Conservation (phyloP, 2,113 vertebrate genomes). For the Tonatia bakeri region DNA sequence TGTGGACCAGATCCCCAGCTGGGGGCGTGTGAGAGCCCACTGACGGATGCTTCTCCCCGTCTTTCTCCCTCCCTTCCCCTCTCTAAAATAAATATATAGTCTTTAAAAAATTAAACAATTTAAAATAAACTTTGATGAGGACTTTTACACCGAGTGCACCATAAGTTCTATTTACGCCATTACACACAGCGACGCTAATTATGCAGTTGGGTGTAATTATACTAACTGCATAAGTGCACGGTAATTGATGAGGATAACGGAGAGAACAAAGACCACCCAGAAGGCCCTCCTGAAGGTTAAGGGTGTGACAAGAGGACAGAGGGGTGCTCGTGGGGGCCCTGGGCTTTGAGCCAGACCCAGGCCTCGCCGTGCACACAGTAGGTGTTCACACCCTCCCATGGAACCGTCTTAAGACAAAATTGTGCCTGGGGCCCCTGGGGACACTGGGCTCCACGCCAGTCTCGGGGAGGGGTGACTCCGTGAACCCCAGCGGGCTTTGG, state of each 20-base stretch:
- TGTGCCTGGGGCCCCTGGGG: too few species aligned
- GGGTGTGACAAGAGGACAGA: not conserved
- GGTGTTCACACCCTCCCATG: accelerated
- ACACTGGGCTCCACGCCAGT: not conserved
- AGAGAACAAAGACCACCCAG: slow-evolving; percentile 75
- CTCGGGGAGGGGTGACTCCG: accelerated
- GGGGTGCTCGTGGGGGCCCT: accelerated
- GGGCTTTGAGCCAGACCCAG: accelerated
- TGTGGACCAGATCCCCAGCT: too few species aligned
- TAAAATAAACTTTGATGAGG: slow-evolving; percentile 46
- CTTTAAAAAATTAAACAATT: too few species aligned
- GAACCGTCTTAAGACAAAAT: accelerated
- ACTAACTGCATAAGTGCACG: slow-evolving; percentile 80
- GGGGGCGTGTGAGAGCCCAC: too few species aligned
- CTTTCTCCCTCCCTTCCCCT: too few species aligned
- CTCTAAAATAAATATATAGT: too few species aligned
- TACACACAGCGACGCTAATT: slow-evolving; percentile 78
- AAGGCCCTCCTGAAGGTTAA: not conserved
- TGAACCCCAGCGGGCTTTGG: not conserved
- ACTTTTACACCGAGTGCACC: slow-evolving; percentile 49
- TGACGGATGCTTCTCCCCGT: too few species aligned
- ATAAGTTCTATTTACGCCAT: slow-evolving; percentile 75
- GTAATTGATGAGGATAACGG: slow-evolving; percentile 72
- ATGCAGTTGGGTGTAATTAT: slow-evolving; percentile 77
- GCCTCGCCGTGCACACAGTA: accelerated